These are phyloP conservation scores for Tortrix viridana DNA, from an alignment of 2,888 invertebrate species.

Conservation along the genomic window DNA sequence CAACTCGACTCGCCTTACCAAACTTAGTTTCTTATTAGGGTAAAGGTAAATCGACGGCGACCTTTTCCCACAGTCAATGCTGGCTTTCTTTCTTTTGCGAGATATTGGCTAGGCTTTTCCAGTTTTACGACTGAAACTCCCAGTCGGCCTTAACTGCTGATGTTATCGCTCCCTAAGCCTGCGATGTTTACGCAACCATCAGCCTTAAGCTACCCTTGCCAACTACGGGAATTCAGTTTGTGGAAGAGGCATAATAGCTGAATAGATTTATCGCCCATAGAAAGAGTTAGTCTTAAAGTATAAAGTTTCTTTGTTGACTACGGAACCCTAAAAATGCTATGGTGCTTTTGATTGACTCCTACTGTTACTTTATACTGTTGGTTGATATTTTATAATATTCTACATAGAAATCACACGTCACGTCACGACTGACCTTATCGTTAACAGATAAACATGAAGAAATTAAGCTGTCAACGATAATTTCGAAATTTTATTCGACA, in stretches of 20 bases:
- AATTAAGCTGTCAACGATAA: conserved; percentile 23
- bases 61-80: conserved; percentile 8
- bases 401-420: conserved; percentile 51
- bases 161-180: conserved; percentile 25
- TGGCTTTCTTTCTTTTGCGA: neutral
- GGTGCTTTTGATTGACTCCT: too few species aligned
- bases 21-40: neutral
- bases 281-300: neutral
- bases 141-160: conserved; percentile 21
- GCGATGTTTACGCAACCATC: conserved; percentile 19
- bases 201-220: conserved; percentile 11
- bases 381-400: too few species aligned
- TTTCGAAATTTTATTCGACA: conserved; percentile 16
- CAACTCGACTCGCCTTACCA: neutral
- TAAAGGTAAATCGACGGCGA: conserved; percentile 14
- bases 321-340: too few species aligned
- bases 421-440: conserved; percentile 48
- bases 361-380: too few species aligned
- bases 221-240: conserved; percentile 12
- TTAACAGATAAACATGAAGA: conserved; percentile 23
- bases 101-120: conserved; percentile 24
- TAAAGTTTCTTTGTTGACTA: too few species aligned
- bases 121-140: conserved; percentile 27
- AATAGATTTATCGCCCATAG: neutral
- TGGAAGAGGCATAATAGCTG: conserved; percentile 15